These are phyloP conservation scores for Pandemis corylana DNA, from an alignment of 2,888 invertebrate species.

Conservation along the genomic window DNA sequence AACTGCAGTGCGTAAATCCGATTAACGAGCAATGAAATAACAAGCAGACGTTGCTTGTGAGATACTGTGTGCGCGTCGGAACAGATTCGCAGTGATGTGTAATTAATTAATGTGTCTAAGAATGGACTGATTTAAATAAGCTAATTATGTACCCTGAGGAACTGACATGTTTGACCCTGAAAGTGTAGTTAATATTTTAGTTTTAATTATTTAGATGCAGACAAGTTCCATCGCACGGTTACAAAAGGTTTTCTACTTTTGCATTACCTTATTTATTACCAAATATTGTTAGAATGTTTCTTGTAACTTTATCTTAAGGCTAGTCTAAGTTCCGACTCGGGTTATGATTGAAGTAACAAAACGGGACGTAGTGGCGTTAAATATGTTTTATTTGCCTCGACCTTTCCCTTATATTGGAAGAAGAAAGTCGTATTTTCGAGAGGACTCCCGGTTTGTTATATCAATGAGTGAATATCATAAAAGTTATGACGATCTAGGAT, in stretches of 20 bases:
- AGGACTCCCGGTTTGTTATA: constrained; percentile 5
- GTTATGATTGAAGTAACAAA: constrained; percentile 14
- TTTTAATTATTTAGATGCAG: constrained; percentile 35
- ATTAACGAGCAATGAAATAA: neutral
- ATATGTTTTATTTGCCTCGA: constrained; percentile 10
- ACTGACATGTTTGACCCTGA: constrained; percentile 11
- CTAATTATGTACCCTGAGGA: constrained; percentile 30
- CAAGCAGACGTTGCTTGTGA: neutral
- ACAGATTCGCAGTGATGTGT: constrained; percentile 19
- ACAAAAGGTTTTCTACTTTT: constrained; percentile 41
- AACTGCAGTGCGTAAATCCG: neutral
- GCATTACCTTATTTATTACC: constrained; percentile 43
- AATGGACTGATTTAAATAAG: constrained; percentile 37
- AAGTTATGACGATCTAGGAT: neutral
- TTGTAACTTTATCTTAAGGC: constrained; percentile 36
- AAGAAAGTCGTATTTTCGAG: neutral
- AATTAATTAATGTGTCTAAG: constrained; percentile 18
- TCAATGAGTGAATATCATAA: neutral
- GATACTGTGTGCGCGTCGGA: constrained; percentile 9
- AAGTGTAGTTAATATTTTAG: constrained; percentile 29
- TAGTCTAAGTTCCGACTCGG: constrained; percentile 34
- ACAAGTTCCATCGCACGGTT: constrained; percentile 39
- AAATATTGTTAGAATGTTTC: constrained; percentile 38
- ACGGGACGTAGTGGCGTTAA: neutral
- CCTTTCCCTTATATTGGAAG: neutral